These are phyloP conservation scores for Lepidocyrtoides sp. DNA, from an alignment of 2,888 invertebrate species.

Conservation along the genomic window DNA sequence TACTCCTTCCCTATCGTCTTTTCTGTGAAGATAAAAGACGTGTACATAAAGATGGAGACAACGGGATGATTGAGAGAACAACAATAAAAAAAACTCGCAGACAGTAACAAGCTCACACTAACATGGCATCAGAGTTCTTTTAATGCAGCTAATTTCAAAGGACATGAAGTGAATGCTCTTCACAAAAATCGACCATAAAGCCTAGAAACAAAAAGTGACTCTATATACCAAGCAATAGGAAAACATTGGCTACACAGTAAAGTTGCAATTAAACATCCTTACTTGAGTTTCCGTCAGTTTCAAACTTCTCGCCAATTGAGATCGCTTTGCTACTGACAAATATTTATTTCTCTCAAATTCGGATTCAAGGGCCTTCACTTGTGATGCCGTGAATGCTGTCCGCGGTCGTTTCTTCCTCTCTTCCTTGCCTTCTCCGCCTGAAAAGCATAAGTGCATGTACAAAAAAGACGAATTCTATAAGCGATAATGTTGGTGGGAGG, in stretches of 20 bases:
- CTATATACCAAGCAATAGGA: background rate
- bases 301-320: slow-evolving; percentile 97
- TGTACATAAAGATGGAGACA: slow-evolving; percentile 20
- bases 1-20: background rate
- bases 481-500: slow-evolving; percentile 28
- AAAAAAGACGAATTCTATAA: background rate
- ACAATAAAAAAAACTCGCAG: background rate
- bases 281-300: slow-evolving; percentile 99
- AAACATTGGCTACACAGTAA: slow-evolving; percentile 87
- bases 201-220: background rate
- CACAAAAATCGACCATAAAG: background rate
- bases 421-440: slow-evolving; percentile 85
- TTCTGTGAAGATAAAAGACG: background rate
- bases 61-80: background rate
- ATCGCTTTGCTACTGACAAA: slow-evolving; percentile 99
- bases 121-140: slow-evolving; percentile 44
- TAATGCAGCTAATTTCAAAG: slow-evolving; percentile 49
- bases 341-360: slow-evolving; percentile 99
- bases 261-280: slow-evolving; percentile 77
- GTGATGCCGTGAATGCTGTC: slow-evolving; percentile 99
- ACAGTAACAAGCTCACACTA: slow-evolving; percentile 44
- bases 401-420: slow-evolving; percentile 96
- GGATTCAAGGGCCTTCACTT: slow-evolving; percentile 98
- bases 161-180: slow-evolving; percentile 54
- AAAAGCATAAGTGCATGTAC: slow-evolving; percentile 8